Conservation (phyloP, 2,797 vertebrate species). For the Psittacula echo region DNA sequence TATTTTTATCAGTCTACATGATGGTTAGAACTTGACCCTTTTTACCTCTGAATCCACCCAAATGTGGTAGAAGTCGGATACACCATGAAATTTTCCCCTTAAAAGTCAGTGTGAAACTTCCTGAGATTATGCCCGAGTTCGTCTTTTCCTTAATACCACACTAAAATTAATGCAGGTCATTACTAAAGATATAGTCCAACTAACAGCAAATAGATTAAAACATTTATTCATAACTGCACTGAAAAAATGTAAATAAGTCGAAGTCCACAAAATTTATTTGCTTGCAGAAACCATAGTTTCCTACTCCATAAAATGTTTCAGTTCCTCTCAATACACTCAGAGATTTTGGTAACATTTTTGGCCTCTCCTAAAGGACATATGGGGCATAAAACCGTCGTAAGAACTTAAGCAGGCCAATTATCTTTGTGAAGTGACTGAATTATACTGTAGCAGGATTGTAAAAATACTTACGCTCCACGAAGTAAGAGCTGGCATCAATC, state of each 20-base stretch:
- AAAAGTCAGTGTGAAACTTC: not conserved
- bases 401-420: not conserved
- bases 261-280: not conserved
- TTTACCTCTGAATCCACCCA: not conserved
- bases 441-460: not conserved
- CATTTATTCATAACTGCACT: not conserved
- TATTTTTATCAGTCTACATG: not conserved
- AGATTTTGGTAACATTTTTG: not conserved
- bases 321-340: not conserved
- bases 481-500: conserved; percentile 90
- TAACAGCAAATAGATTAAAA: not conserved
- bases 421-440: not conserved
- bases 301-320: not conserved
- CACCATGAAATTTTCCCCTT: not conserved
- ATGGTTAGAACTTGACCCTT: not conserved
- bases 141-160: not conserved
- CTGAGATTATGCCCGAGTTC: not conserved
- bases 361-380: not conserved
- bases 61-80: not conserved
- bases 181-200: not conserved
- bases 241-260: not conserved
- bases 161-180: not conserved
- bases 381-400: not conserved
- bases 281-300: not conserved
- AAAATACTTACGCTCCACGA: conserved; percentile 89